Evolutionary conservation across 2,888 invertebrate genomes (phyloP), one percentile per base, ranked within the genome.

Genomic region (Sarcophaga carnaria): DNA sequence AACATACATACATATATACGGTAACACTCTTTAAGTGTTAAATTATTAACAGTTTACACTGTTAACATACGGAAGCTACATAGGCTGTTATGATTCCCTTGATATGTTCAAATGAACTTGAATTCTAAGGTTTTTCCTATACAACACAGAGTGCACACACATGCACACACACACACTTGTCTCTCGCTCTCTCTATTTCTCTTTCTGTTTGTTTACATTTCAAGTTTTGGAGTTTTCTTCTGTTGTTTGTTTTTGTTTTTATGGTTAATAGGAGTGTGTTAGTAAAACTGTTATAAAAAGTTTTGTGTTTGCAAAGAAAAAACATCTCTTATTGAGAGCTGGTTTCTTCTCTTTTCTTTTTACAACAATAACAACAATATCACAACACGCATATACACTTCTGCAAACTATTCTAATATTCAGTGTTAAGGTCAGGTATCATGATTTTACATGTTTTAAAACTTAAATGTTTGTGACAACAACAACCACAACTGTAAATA

Each of bases 371-470:
- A 37, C n/a, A 59, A 25, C 37, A 70, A 11, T 54, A 22, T 64
- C 37, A 37, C 8, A 37, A 37, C 37, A 37, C 37, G 2, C 37
- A 37, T 10, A 10, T 2, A 37, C 37, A 8, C 37, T 2, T 10
- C 8, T 8, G 37, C 69, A 70, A 63, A 37, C 25, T 20, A 74
- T 67, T 47, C 54, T 25, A 80, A 67, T 81, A 88, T 91, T 91
- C 91, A 91, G 91, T 91, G 91, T 91, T 91, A 91, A 91, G 91
- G 91, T 92, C 91, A 91, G 89, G 76, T 80, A 85, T 77, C 54
- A 83, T 77, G 37, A 54, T 83, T 80, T 67, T 64, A 66, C 27
- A 80, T 80, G 20, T 69, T 79, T 83, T 37, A 37, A 37, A 37
- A 25, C 63, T 72, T 70, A 4, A 60, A 1, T 60, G 27, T 67